These are phyloP conservation scores for Hydractinia echinata DNA, from an alignment of 30 jellyfish, hydroid and myxozoan species.

Conservation along the genomic window DNA sequence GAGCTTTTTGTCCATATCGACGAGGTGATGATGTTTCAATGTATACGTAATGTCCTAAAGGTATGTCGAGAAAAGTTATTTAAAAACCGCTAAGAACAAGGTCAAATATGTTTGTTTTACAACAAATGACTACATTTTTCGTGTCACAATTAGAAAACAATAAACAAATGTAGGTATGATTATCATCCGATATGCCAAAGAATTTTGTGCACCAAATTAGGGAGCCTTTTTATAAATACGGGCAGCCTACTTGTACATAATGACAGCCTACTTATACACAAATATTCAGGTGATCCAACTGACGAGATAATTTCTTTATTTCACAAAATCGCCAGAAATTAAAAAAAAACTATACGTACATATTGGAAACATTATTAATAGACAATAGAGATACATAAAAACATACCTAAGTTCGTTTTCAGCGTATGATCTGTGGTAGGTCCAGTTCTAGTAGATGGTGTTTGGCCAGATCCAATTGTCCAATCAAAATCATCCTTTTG, in stretches of 20 bases:
- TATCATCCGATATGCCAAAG: too few species aligned
- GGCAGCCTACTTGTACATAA: too few species aligned
- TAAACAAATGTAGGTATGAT: too few species aligned
- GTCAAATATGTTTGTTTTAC: too few species aligned
- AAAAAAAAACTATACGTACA: not conserved
- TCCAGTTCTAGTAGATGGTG: constrained; percentile 84
- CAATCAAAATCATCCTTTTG: constrained; percentile 79
- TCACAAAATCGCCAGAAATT: too few species aligned
- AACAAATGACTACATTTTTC: too few species aligned
- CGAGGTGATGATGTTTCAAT: constrained; percentile 93
- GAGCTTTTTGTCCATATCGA: constrained; percentile 65
- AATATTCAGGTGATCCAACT: too few species aligned
- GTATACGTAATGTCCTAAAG: constrained; percentile 73
- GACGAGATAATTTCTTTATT: too few species aligned
- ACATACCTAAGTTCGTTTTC: constrained; percentile 60
- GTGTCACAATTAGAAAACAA: too few species aligned
- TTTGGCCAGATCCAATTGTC: constrained; percentile 77
- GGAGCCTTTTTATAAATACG: too few species aligned
- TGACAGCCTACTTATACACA: too few species aligned
- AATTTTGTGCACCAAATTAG: too few species aligned
- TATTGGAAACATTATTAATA: not conserved
- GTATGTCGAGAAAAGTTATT: not conserved
- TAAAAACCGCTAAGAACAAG: not conserved
- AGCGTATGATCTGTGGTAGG: constrained; percentile 90
- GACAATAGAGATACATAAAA: not conserved